Conservation (phyloP, 2,797 vertebrate species). For the Hephaestus fuliginosus region DNA sequence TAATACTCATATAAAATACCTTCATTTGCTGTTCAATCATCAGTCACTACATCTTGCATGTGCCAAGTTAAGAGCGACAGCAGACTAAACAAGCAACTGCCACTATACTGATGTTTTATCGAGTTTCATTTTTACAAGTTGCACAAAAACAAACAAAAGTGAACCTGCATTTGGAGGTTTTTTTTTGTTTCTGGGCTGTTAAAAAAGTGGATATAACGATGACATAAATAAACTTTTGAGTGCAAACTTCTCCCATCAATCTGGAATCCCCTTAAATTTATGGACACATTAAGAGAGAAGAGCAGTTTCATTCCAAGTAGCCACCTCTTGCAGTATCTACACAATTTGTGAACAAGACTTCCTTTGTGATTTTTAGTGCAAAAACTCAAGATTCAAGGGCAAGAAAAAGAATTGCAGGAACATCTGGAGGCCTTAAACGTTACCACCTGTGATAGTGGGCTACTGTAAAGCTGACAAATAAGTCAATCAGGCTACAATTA, state of each 20-base stretch:
- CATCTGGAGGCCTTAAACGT: constrained; percentile 11
- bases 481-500: neutral
- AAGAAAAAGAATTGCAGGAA: neutral
- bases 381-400: neutral
- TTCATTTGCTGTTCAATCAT: neutral
- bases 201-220: neutral
- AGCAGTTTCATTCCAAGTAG: no score
- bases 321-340: no score
- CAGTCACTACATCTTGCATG: neutral
- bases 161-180: neutral
- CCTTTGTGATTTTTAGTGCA: neutral
- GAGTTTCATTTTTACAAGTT: neutral
- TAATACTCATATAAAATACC: neutral
- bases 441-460: neutral
- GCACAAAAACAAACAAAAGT: neutral
- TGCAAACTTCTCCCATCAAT: neutral
- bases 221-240: neutral
- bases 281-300: neutral
- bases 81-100: neutral
- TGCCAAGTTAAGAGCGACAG: neutral
- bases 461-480: constrained; percentile 1
- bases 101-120: neutral
- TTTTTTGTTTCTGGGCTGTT: neutral
- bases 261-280: neutral
- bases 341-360: neutral